These are phyloP conservation scores for Heterotilapia buettikoferi DNA, from an alignment of 2,113 vertebrate genomes.

Conservation along the genomic window DNA sequence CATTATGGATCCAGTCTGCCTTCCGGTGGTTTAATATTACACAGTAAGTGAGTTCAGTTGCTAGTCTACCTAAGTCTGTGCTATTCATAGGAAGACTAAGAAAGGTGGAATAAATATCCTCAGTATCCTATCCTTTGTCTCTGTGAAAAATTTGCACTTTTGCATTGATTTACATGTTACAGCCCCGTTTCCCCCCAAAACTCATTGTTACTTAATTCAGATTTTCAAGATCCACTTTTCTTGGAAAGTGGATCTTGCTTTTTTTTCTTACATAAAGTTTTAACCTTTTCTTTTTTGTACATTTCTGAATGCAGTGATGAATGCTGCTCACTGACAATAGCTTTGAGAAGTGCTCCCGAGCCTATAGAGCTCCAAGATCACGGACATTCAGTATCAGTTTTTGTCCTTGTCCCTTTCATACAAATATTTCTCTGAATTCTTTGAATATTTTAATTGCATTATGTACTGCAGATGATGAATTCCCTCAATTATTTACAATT, in stretches of 20 bases:
- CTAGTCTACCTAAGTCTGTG: background rate
- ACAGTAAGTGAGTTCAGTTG: background rate
- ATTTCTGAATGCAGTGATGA: background rate
- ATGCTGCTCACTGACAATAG: background rate
- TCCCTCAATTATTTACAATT: background rate
- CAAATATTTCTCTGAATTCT: background rate
- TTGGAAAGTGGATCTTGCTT: background rate
- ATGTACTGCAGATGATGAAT: background rate
- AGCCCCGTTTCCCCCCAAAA: background rate
- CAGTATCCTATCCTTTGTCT: background rate
- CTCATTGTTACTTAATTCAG: background rate
- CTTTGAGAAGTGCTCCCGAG: background rate
- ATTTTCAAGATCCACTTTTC: background rate
- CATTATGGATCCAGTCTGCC: background rate
- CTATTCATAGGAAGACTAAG: background rate
- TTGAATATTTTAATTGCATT: rapidly evolving
- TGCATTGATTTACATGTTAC: background rate
- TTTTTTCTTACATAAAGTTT: background rate
- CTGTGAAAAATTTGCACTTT: background rate
- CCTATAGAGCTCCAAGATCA: background rate
- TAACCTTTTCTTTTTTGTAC: background rate
- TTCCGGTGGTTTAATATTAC: background rate
- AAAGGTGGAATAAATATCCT: background rate
- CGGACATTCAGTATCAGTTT: rapidly evolving
- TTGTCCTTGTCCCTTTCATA: background rate